Percentiles rank a stretch among this genome's conserved stretches.
Conservation (phyloP, 2,797 vertebrate species). For the Tinamus major region DNA sequence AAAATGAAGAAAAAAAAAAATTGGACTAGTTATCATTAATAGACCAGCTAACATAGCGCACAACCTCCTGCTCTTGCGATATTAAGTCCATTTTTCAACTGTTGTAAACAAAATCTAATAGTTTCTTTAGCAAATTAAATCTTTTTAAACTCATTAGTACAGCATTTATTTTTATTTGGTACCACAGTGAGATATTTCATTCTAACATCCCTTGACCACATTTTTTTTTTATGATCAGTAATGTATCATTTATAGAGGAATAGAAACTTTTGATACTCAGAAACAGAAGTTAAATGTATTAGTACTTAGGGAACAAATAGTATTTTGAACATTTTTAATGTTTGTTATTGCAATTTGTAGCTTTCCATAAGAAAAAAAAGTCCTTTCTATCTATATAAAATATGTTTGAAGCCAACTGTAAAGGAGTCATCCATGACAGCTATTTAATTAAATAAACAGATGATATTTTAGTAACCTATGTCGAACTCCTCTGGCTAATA, state of each 20-base stretch:
- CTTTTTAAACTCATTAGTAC: not conserved
- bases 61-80: not conserved
- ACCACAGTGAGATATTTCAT: not conserved
- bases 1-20: not conserved
- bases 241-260: not conserved
- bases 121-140: not conserved
- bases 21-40: not conserved
- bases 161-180: not conserved
- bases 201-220: not conserved
- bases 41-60: not conserved
- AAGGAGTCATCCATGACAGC: not conserved
- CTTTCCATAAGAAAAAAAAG: not conserved
- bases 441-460: conserved; percentile 6
- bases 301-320: not conserved
- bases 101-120: not conserved
- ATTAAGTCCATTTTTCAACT: not conserved
- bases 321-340: not conserved
- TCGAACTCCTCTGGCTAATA: not conserved
- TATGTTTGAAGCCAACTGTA: not conserved
- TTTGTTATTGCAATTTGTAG: not conserved
- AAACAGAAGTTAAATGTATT: not conserved
- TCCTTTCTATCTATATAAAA: not conserved
- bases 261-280: fast-evolving
- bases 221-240: not conserved
- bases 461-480: not conserved